Evolutionary conservation across 1,140 invertebrate genomes (phyloP), one percentile per base, ranked within the genome.

Genomic region (Mamestra configurata): DNA sequence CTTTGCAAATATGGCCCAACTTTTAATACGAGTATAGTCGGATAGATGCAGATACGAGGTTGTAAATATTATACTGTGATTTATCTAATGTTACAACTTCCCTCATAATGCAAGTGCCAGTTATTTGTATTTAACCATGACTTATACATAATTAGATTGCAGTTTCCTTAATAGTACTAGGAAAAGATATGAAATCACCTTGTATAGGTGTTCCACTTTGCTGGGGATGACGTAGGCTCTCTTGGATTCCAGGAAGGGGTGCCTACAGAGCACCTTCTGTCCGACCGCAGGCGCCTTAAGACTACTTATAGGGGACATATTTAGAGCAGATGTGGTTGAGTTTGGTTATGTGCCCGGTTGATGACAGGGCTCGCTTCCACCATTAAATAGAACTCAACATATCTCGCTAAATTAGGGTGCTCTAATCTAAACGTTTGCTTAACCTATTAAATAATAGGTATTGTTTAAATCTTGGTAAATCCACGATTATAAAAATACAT

Each of bases 181-280:
- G 35, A 68, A 40, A 22, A 68, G 31, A 13, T 24, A 70, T 22
- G n/a, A 77, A 72, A 40, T 61, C 91, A 97, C 96, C 95, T 97
- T 97, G 81, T 98, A 97, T 53, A 99, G 93, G 81, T 96, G 93
- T 91, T 98, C 97, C 7, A 99, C 98, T 89, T 96, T 96, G 22
- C 97, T 96, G 0, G 99, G 99, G 87, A 97, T 98, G 18, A 99
- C 98, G 95, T 99, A 99, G 15, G 98, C 98, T 86, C 99, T 96
- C 94, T 99, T 99, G 0, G 98, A 98, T 94, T 99, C 98, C 94
- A 99, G 97, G 93, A 99, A 99, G 3, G 99, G 99, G 96, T 99
- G 99, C 53, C 99, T 96, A 91, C 99, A 99, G 1, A 99, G 95
- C 31, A 99, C 98, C 89, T 98, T 97, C 68, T 97, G 95, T 0